A percentile compares a stretch with the other conserved stretches of the same genome.
These are phyloP conservation scores for Sylvia atricapilla DNA, from an alignment of 2,113 vertebrate species.

Conservation along the genomic window DNA sequence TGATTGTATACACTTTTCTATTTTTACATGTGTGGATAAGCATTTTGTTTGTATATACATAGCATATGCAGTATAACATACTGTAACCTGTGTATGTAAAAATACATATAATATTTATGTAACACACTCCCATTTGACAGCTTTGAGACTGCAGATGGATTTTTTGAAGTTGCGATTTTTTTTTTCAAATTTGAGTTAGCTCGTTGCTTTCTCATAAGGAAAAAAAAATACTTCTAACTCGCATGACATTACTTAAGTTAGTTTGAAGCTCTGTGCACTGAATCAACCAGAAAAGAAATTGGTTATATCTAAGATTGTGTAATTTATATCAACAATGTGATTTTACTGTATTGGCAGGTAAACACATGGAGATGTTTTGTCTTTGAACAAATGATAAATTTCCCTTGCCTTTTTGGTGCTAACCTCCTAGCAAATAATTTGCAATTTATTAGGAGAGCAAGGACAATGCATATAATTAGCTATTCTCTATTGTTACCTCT, in stretches of 20 bases:
- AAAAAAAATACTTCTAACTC: not conserved
- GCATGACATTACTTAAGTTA: not conserved
- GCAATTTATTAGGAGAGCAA: slow-evolving; percentile 29
- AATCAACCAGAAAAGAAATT: not conserved
- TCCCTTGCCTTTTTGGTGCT: not conserved
- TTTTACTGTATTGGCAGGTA: slow-evolving; percentile 23
- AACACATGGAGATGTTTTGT: not conserved
- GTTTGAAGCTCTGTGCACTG: not conserved
- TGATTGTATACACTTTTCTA: not conserved
- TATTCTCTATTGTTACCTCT: slow-evolving; percentile 49
- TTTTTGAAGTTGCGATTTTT: not conserved
- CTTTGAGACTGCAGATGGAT: not conserved
- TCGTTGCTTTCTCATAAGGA: not conserved
- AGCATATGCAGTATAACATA: not conserved
- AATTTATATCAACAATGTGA: not conserved
- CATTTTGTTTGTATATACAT: slow-evolving; percentile 20
- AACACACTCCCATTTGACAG: slow-evolving; percentile 2
- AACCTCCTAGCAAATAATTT: slow-evolving; percentile 44
- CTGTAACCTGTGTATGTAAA: not conserved
- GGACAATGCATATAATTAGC: slow-evolving; percentile 42
- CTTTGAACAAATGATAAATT: not conserved
- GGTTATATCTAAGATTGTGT: not conserved
- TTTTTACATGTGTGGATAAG: not conserved
- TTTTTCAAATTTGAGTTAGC: not conserved
- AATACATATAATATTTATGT: slow-evolving; percentile 22